Evolutionary conservation across 2,888 invertebrate genomes (phyloP).

Genomic region (Orthosia gothica): DNA sequence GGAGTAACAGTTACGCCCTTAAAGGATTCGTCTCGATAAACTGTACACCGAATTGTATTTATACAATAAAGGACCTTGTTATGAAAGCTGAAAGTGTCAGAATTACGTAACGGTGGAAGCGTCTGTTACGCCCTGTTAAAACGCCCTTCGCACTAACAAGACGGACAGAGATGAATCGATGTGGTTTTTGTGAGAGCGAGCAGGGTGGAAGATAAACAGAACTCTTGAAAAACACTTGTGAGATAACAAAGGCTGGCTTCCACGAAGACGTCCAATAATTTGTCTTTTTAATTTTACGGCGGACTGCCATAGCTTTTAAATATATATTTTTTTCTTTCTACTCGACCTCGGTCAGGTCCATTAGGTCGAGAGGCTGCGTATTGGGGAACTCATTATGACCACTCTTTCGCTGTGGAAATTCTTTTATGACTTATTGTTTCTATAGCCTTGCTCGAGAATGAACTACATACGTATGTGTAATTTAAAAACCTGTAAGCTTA

Average conservation of each 20-base stretch:
- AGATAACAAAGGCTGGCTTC: conserved; percentile 91
- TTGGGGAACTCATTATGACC: conserved; percentile 87
- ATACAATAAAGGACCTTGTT: conserved; percentile 90
- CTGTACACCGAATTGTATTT: conserved; percentile 79
- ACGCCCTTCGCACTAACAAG: conserved; percentile 89
- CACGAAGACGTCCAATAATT: conserved; percentile 91
- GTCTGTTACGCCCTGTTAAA: conserved; percentile 90
- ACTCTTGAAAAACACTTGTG: conserved; percentile 91
- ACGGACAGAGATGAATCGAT: conserved; percentile 85
- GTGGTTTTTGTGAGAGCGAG: conserved; percentile 78
- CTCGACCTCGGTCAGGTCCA: conserved; percentile 86
- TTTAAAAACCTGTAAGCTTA: conserved; percentile 71
- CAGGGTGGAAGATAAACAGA: conserved; percentile 86
- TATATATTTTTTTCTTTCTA: conserved; percentile 84
- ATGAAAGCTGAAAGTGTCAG: conserved; percentile 89
- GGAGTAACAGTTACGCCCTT: conserved; percentile 87
- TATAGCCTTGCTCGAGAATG: conserved; percentile 78
- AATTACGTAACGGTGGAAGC: conserved; percentile 89
- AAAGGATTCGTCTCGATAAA: conserved; percentile 83
- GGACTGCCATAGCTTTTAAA: conserved; percentile 90
- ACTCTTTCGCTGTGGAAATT: conserved; percentile 83
- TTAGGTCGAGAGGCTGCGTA: conserved; percentile 85
- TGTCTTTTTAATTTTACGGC: conserved; percentile 91
- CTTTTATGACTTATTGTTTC: conserved; percentile 89
- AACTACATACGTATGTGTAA: conserved; percentile 73